Evolutionary conservation across 2,113 vertebrate genomes (phyloP).

Genomic region (Tetraodon nigroviridis): DNA sequence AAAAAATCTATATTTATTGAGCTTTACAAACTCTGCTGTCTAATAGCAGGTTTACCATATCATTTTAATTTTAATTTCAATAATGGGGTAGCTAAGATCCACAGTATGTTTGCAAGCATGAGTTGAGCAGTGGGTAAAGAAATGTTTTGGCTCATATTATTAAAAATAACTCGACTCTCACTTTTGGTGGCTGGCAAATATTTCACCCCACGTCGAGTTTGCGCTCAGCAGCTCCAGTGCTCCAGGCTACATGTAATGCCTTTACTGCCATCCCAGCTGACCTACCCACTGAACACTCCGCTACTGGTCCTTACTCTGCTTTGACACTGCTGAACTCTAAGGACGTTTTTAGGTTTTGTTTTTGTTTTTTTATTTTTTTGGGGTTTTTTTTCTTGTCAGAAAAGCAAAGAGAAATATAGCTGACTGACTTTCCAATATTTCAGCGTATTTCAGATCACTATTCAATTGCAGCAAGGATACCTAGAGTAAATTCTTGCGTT

Average conservation of each 20-base stretch:
- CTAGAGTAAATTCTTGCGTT: not conserved
- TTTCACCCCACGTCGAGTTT: slow-evolving; percentile 30
- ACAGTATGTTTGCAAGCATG: not conserved
- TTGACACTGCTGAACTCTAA: slow-evolving; percentile 6
- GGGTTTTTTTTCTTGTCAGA: not conserved
- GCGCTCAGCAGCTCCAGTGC: slow-evolving; percentile 29
- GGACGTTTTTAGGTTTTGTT: not conserved
- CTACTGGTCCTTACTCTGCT: slow-evolving; percentile 19
- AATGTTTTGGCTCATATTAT: slow-evolving; percentile 35
- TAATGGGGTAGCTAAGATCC: not conserved
- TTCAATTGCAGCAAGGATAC: not conserved
- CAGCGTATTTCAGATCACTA: not conserved
- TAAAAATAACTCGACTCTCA: slow-evolving; percentile 33
- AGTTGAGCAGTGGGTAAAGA: slow-evolving; percentile 32
- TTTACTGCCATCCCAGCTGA: slow-evolving; percentile 31
- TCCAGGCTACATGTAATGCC: slow-evolving; percentile 32
- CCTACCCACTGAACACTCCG: slow-evolving; percentile 28
- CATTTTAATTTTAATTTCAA: no score
- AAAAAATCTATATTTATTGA: no score
- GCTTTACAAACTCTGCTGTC: no score
- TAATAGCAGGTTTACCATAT: no score
- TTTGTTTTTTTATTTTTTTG: no score
- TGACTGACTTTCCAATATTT: not conserved
- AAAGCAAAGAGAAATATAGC: slow-evolving; percentile 1
- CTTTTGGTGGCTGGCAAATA: slow-evolving; percentile 38